Evolutionary conservation across 2,113 vertebrate genomes (phyloP).

Genomic region (Cygnus buccinator): DNA sequence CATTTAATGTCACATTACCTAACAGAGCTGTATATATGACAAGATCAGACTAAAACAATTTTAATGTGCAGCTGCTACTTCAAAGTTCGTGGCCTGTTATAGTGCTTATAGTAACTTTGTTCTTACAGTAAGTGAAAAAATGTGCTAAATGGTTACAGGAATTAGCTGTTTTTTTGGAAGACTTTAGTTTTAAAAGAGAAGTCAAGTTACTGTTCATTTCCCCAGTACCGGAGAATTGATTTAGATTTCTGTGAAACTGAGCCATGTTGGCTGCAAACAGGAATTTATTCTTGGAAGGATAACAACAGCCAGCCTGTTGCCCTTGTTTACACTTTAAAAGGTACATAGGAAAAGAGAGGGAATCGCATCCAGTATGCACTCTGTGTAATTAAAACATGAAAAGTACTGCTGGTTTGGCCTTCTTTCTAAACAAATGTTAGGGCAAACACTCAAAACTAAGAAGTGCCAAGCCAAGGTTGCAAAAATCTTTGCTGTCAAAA

Average conservation of each 20-base stretch:
- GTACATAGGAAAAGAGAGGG: conserved; percentile 37
- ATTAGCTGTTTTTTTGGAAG: conserved; percentile 37
- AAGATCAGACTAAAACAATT: background rate
- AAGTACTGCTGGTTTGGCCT: conserved; percentile 59
- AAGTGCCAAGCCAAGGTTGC: background rate
- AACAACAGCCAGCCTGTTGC: conserved; percentile 63
- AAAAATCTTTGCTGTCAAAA: conserved; percentile 21
- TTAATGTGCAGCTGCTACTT: background rate
- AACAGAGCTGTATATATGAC: background rate
- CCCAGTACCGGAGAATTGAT: conserved; percentile 49
- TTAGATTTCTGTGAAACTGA: conserved; percentile 57
- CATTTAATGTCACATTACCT: background rate
- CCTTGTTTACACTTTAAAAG: conserved; percentile 63
- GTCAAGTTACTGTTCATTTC: conserved; percentile 53
- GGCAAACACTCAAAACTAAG: conserved; percentile 22
- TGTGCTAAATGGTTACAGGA: background rate
- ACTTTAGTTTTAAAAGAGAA: conserved; percentile 30
- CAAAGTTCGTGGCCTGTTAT: background rate
- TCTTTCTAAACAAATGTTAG: conserved; percentile 50
- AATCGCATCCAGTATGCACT: background rate
- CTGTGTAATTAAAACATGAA: conserved; percentile 50
- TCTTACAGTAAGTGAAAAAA: conserved; percentile 41
- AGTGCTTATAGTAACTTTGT: background rate
- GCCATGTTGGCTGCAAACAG: conserved; percentile 52
- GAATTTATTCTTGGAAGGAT: conserved; percentile 63